phyloP scores from a whole-genome alignment of 2,888 invertebrate species.

The Iphiclides podalirius region DNA sequence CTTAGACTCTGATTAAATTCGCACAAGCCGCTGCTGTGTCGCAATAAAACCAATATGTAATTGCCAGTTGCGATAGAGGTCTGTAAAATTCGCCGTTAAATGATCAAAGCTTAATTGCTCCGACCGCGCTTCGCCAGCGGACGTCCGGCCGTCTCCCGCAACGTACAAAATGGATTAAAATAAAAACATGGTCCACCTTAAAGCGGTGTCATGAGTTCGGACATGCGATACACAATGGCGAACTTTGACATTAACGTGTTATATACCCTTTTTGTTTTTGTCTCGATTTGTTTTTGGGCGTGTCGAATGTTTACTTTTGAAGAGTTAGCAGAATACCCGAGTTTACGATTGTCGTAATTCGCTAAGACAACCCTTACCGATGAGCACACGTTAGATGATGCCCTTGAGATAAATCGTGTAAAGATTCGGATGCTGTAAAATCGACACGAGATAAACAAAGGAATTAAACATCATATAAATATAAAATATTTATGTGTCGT shows the following conservation, averaged over 20 bases:
- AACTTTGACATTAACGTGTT: slow-evolving; percentile 18
- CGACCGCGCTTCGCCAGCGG: slow-evolving; percentile 61
- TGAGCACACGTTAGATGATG: too few species aligned
- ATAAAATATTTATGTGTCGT: too few species aligned
- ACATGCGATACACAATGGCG: slow-evolving; percentile 14
- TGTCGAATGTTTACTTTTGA: background rate
- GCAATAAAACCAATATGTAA: slow-evolving; percentile 14
- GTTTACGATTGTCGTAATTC: too few species aligned
- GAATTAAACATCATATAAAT: too few species aligned
- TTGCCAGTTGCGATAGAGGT: slow-evolving; percentile 39
- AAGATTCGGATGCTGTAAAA: too few species aligned
- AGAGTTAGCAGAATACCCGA: too few species aligned
- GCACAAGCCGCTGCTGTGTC: slow-evolving; percentile 2
- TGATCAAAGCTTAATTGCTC: slow-evolving; percentile 76
- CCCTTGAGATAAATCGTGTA: too few species aligned
- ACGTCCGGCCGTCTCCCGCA: slow-evolving; percentile 63
- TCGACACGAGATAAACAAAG: too few species aligned
- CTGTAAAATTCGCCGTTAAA: slow-evolving; percentile 66
- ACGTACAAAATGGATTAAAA: slow-evolving; percentile 69
- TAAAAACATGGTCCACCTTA: slow-evolving; percentile 50
- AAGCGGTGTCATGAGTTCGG: slow-evolving; percentile 26
- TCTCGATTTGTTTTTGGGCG: slow-evolving; percentile 3
- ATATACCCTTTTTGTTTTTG: background rate
- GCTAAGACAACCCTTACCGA: too few species aligned
- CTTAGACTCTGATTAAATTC: background rate